These are phyloP conservation scores for Bothrops alternatus DNA, from an alignment of 2,797 vertebrate species.

Conservation along the genomic window DNA sequence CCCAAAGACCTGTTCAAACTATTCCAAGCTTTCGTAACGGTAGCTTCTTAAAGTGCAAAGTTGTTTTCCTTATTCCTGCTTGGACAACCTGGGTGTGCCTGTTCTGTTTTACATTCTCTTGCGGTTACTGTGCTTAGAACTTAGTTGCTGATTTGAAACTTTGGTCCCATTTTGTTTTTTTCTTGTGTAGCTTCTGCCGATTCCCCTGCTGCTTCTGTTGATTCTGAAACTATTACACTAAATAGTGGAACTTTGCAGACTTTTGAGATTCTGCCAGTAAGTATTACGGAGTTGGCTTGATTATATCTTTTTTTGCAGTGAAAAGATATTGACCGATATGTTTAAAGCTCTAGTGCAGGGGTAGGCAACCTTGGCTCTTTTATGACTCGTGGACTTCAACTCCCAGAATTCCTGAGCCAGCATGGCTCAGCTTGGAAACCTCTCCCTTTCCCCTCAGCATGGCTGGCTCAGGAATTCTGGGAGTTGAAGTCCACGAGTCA, in stretches of 20 bases:
- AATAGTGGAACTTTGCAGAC: conserved; percentile 91
- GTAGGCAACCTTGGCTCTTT: too few relatives aligned
- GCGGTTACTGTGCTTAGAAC: not conserved
- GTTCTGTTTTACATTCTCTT: not conserved
- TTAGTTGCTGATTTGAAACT: conserved; percentile 27
- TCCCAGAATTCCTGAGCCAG: too few relatives aligned
- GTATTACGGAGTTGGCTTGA: conserved; percentile 52
- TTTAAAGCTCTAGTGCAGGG: not conserved
- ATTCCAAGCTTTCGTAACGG: not conserved
- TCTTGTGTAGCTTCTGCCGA: conserved; percentile 75
- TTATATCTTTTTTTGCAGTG: not conserved
- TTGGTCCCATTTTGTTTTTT: not conserved
- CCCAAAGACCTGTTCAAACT: not conserved
- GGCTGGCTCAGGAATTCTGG: too few relatives aligned
- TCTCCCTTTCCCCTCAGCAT: too few relatives aligned
- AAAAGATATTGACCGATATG: not conserved
- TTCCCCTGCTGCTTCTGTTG: conserved; percentile 75
- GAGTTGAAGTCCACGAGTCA: too few relatives aligned
- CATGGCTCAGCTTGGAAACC: too few relatives aligned
- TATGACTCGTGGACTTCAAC: too few relatives aligned
- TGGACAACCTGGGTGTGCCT: not conserved
- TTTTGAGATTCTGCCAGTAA: conserved; percentile 97
- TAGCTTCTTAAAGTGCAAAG: conserved; percentile 13
- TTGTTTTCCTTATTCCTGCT: conserved; percentile 26
- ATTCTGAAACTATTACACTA: conserved; percentile 90